These are phyloP conservation scores for Polymixis flavicincta DNA, from an alignment of 2,888 invertebrate genomes.

Conservation along the genomic window DNA sequence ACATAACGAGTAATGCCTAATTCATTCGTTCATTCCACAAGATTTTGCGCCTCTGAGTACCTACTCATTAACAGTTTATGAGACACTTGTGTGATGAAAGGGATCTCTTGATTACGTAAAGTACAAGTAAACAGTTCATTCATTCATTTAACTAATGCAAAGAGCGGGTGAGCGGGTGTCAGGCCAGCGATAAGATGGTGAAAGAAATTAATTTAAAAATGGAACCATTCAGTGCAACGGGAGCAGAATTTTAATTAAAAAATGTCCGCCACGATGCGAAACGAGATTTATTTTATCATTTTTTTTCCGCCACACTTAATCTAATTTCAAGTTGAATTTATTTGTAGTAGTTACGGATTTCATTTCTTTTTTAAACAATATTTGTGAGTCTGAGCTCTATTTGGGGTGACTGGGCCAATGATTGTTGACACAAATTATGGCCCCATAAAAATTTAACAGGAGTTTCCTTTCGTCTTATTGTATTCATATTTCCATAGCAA, in stretches of 20 bases:
- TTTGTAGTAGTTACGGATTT: slow-evolving; percentile 35
- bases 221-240: slow-evolving; percentile 69
- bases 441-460: not conserved
- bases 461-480: not conserved
- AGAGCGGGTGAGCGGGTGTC: slow-evolving; percentile 58
- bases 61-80: slow-evolving; percentile 25
- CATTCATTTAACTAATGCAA: slow-evolving; percentile 59
- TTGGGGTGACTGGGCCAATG: not conserved
- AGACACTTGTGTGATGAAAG: slow-evolving; percentile 35
- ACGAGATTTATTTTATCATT: slow-evolving; percentile 63
- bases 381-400: not conserved
- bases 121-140: slow-evolving; percentile 45
- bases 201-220: slow-evolving; percentile 70
- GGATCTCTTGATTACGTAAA: slow-evolving; percentile 33
- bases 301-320: slow-evolving; percentile 52
- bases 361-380: slow-evolving; percentile 15
- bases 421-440: not conserved
- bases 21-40: slow-evolving; percentile 18
- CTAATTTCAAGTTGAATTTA: slow-evolving; percentile 50
- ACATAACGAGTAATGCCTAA: not conserved
- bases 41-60: not conserved
- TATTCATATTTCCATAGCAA: not conserved
- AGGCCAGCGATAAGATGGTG: slow-evolving; percentile 61
- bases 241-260: slow-evolving; percentile 77
- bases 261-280: slow-evolving; percentile 66